phyloP scores from a whole-genome alignment of 2,888 invertebrate species.

The Yponomeuta sedellus region DNA sequence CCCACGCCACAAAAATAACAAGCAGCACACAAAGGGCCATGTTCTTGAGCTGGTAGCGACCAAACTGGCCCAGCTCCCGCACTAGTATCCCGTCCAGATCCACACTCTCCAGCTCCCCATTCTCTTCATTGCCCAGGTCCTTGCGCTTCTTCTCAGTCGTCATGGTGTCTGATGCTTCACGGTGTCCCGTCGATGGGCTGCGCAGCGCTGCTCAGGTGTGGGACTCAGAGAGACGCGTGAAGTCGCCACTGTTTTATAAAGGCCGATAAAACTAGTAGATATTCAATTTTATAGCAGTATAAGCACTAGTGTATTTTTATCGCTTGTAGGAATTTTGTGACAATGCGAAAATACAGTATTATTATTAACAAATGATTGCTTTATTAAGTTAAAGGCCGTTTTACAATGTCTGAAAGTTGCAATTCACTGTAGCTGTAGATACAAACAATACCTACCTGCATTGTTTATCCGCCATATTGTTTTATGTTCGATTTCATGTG shows the following conservation, averaged over 20 bases:
- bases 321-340: background rate
- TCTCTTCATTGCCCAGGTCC: slow-evolving; percentile 8
- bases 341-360: background rate
- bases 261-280: background rate
- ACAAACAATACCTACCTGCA: too few species aligned
- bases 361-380: background rate
- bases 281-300: background rate
- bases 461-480: too few species aligned
- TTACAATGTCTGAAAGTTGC: too few species aligned
- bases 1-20: slow-evolving; percentile 46
- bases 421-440: too few species aligned
- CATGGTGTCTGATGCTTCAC: background rate
- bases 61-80: slow-evolving; percentile 59
- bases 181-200: too few species aligned
- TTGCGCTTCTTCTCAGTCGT: background rate
- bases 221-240: too few species aligned
- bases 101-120: slow-evolving; percentile 23
- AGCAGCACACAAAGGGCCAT: slow-evolving; percentile 35
- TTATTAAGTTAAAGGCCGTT: too few species aligned
- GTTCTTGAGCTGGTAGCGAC: slow-evolving; percentile 45
- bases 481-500: too few species aligned
- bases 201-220: too few species aligned
- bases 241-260: background rate
- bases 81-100: slow-evolving; percentile 51
- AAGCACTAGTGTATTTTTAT: background rate